Base-by-base conservation (phyloP, 92 coral and sea anemone genomes). In the Muricea muricata region DNA sequence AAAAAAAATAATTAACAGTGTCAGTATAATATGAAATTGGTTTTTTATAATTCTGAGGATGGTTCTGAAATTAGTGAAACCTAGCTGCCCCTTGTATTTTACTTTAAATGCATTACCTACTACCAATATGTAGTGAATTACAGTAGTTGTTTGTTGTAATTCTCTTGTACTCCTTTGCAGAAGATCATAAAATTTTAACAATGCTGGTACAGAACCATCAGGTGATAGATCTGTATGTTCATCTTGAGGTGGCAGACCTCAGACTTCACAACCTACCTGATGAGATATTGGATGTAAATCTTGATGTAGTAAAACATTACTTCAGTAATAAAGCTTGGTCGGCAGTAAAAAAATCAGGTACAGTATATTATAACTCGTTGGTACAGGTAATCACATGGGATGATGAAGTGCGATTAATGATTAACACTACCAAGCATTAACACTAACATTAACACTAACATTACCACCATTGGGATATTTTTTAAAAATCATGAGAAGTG, bases 251-350 rank as follows among this genome's bases (percentile, higher is more conserved):
- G 17, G 21, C 30, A 28, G 70, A 63, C 39, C 70, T 63, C 70
- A 63, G 21, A 63, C 70, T 63, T 63, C 70, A 63, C 70, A 63
- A 63, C 21, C 4, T 63, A 28, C 70, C 70, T 7, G 65, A 57
- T 28, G 65, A 57, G 65, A 26, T 57, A 26, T 9, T 57, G 65
- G 29, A 57, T n/a, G 65, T 14, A 23, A 63, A 31, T 63, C 0
- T 63, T 32, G 4, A 63, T 63, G 68, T 29, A 9, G 68, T 63
- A 25, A 63, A 63, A 63, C 37, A 11, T 32, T 25, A 63, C 30
- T 63, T 25, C 39, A 60, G 33, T 34, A 28, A 60, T 29, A 60
- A 29, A 60, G 34, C 68, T 60, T 60, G 68, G 68, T 24, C 68
- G 24, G 32, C 68, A 24, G 68, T 60, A 6, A 60, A 60, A 28